Evolutionary conservation across 2,888 invertebrate genomes (phyloP), one percentile per base, ranked within the genome.

Genomic region (Corythucha ciliata): DNA sequence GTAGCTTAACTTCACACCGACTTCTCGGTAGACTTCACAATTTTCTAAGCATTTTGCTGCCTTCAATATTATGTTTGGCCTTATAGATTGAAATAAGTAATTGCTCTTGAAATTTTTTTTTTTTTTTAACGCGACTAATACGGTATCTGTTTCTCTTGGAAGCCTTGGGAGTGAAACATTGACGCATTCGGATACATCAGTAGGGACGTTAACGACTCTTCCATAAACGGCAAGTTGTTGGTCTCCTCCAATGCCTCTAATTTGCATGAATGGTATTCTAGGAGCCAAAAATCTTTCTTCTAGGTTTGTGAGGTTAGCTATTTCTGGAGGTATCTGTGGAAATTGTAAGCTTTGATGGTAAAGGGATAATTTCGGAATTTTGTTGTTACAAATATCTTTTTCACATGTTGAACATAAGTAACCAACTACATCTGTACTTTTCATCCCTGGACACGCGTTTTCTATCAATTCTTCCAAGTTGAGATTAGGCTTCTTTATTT

Each of bases 241-340:
- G 14, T 44, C 29, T 34, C n/a, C 16, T 14, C 27, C 6, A 32
- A 33, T 26, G 4, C 21, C 27, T 18, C 45, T 26, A 2, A 51
- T 51, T 26, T 36, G 32, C 45, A 46, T 45, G 24, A 51, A 51
- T 2, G 45, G 22, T 3, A 51, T 49, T 39, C 41, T 20, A 21
- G 48, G 48, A 14, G 41, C 29, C 2, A 53, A 2, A 22, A 53
- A 27, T 16, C 53, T 29, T 26, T 53, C 53, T 42, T 53, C 53
- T 12, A 53, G 25, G 3, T 20, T 29, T 8, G 48, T 53, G 7
- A 53, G 21, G 4, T 26, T 26, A 24, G 18, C 41, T 18, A 53
- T 18, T 14, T 18, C 36, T 10, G 24, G 14, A 12, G 53, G 48
- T n/a, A 53, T 22, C 5, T 10, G 10, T 18, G 53, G 53, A 42